Evolutionary conservation across 2,888 invertebrate species (phyloP), one percentile per base, ranked within the genome.

Genomic region (Xestia xanthographa): DNA sequence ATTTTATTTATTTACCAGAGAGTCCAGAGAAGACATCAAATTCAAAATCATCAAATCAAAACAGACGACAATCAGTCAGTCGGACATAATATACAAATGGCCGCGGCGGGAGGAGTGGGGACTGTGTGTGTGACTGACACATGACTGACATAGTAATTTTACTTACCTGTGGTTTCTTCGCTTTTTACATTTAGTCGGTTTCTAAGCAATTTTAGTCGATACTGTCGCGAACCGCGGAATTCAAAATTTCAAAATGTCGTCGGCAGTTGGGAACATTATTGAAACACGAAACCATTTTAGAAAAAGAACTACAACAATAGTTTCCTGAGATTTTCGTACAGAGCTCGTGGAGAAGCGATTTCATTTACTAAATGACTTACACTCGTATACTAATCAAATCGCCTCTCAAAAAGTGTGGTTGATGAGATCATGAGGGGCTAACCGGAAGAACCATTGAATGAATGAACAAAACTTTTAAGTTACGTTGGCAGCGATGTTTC

Each of bases 1-100:
- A 77, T 87, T 86, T 81, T 79, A 72, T 73, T 72, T 48, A 45
- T 45, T 62, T 38, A 56, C 34, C 14, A 60, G 9, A 11, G 41
- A 41, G 9, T 48, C 34, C 14, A 60, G 9, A 11, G 41, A 41
- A 41, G 34, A 34, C 34, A 34, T 34, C 34, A 34, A 34, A 34
- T 2, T 34, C 34, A 34, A n/a, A n/a, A n/a, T 34, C 34, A 34
- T 34, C 34, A 34, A 34, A 34, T 34, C 34, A 34, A 34, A 3
- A 34, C 34, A 34, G 34, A 34, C 34, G n/a, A n/a, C n/a, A n/a
- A n/a, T n/a, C n/a, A 2, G 34, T 34, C 34, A 34, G 34, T 34
- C 34, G n/a, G n/a, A n/a, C n/a, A 34, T 2, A 34, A 2, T 34
- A 2, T 34, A 34, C 34, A 34, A 34, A 34, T 34, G 34, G 34